A percentile compares a stretch with the other conserved stretches of the same genome.
Conservation (phyloP, 2,113 vertebrate species). For the Oncorhynchus clarkii region DNA sequence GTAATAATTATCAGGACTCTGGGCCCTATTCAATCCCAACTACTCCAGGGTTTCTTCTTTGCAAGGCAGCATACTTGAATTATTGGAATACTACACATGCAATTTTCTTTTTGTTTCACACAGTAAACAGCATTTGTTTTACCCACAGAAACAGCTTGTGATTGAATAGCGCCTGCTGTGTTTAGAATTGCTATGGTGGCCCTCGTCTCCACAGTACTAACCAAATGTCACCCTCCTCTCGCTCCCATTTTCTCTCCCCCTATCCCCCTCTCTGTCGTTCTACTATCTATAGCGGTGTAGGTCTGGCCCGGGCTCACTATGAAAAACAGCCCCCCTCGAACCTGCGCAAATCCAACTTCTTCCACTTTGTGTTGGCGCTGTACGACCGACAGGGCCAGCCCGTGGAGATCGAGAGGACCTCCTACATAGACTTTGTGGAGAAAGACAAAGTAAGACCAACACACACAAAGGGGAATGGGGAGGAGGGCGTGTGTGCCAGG, state of each 20-base stretch:
- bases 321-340: slow-evolving; percentile 98
- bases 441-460: slow-evolving; percentile 82
- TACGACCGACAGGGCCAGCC: slow-evolving; percentile 96
- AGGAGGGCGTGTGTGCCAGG: too few species aligned
- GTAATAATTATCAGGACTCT: too few species aligned
- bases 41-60: too few species aligned
- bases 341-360: slow-evolving; percentile 96
- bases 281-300: slow-evolving; percentile 80
- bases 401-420: slow-evolving; percentile 93
- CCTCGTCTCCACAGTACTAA: not conserved
- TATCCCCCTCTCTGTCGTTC: not conserved
- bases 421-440: slow-evolving; percentile 95
- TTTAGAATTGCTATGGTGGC: not conserved
- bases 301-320: slow-evolving; percentile 90
- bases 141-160: not conserved
- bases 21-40: too few species aligned
- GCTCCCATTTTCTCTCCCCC: slow-evolving; percentile 8
- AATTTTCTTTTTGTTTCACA: not conserved
- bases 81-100: not conserved
- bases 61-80: not conserved
- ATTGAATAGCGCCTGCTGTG: not conserved
- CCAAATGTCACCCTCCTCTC: not conserved
- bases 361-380: slow-evolving; percentile 96
- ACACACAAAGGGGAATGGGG: not conserved
- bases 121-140: not conserved